A percentile compares a stretch with the other conserved stretches of the same genome.
phyloP scores from a whole-genome alignment of 2,888 invertebrate species.

The Magallana nippona region DNA sequence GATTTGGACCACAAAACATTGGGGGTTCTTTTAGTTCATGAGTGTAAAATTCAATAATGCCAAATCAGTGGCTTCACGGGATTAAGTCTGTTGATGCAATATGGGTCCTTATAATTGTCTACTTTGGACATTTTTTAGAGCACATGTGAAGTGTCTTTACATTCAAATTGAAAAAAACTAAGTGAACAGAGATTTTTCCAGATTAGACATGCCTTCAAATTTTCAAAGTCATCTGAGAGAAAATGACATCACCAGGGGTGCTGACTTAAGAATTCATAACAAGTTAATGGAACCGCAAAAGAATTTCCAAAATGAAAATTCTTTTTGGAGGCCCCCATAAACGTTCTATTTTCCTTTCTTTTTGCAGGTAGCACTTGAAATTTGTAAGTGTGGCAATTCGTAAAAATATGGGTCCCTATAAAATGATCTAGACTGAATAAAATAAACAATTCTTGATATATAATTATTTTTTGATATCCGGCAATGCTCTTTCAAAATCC shows the following conservation, averaged over 20 bases:
- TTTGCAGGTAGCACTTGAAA: conserved; percentile 1
- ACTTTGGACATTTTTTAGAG: conserved; percentile 27
- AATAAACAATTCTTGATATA: conserved; percentile 23
- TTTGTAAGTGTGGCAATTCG: conserved; percentile 12
- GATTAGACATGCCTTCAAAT: conserved; percentile 7
- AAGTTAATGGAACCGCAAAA: neutral
- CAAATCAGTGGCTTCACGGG: conserved; percentile 24
- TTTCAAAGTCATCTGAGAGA: conserved; percentile 15
- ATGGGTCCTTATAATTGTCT: conserved; percentile 19
- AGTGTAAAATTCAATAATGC: conserved; percentile 38
- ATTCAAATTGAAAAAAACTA: conserved; percentile 23
- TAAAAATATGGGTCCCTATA: conserved; percentile 18
- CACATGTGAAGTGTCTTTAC: conserved; percentile 32
- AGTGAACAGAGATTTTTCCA: conserved; percentile 23
- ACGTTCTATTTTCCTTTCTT: neutral
- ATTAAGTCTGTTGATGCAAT: conserved; percentile 34
- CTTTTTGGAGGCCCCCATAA: conserved; percentile 10
- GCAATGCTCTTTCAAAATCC: neutral
- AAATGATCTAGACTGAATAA: conserved; percentile 17
- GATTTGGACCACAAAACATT: conserved; percentile 32
- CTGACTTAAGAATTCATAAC: neutral
- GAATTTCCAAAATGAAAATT: neutral
- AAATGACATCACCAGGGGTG: conserved; percentile 2
- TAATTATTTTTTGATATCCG: conserved; percentile 23
- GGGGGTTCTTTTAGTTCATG: conserved; percentile 4